Percentiles rank a stretch among this genome's conserved stretches.
Conservation (phyloP, 2,888 invertebrate genomes). For the Chaitophorus viminalis region DNA sequence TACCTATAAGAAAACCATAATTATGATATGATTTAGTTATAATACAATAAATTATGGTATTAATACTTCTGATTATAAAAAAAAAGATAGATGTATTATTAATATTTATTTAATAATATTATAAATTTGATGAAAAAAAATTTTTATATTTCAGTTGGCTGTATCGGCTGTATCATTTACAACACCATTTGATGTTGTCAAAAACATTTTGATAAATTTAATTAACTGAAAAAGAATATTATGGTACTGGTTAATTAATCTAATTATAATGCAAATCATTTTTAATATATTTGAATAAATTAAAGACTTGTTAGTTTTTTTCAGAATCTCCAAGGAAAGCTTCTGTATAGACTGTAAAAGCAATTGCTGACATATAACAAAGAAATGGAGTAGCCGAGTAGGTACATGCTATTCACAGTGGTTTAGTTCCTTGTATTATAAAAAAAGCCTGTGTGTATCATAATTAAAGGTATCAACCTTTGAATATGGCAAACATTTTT, state of each 20-base stretch:
- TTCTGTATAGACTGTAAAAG: conserved; percentile 28
- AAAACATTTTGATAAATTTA: conserved; percentile 96
- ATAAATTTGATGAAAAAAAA: too few relatives aligned
- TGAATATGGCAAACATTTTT: conserved; percentile 92
- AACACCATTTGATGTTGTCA: conserved; percentile 97
- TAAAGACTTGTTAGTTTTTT: conserved; percentile 41
- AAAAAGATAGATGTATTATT: too few relatives aligned
- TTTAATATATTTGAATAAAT: conserved; percentile 58
- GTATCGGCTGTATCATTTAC: conserved; percentile 91
- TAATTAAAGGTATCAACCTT: conserved; percentile 99
- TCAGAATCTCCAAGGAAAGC: conserved; percentile 63
- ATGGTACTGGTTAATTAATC: conserved; percentile 72
- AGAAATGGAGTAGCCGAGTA: conserved; percentile 78
- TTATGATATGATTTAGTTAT: too few relatives aligned
- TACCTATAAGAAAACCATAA: too few relatives aligned
- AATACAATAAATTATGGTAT: too few relatives aligned
- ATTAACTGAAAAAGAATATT: conserved; percentile 84
- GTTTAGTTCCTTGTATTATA: conserved; percentile 87
- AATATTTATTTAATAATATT: too few relatives aligned
- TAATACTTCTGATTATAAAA: too few relatives aligned
- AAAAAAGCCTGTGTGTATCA: conserved; percentile 99
- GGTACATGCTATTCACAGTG: conserved; percentile 83
- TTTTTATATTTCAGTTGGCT: conserved; percentile 75
- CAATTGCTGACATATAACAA: conserved; percentile 72
- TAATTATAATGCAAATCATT: background rate